These are phyloP conservation scores for Pseudorhombus dupliciocellatus DNA, from an alignment of 2,113 vertebrate species.

Conservation along the genomic window DNA sequence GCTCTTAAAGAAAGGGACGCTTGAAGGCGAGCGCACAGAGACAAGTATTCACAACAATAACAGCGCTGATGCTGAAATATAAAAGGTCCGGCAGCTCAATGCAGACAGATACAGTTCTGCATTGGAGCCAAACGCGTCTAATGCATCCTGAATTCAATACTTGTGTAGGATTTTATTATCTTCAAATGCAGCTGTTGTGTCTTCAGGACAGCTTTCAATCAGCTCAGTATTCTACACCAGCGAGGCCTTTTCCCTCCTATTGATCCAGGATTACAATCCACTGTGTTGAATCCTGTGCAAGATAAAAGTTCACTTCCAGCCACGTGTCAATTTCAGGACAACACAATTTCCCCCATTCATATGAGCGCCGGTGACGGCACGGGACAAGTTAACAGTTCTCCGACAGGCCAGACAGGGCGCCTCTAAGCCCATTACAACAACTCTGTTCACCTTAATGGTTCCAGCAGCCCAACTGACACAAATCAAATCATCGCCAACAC, in stretches of 20 bases:
- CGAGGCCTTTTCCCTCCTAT: conserved; percentile 27
- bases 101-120: conserved; percentile 30
- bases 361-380: conserved; percentile 35
- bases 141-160: conserved; percentile 39
- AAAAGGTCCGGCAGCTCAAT: conserved; percentile 21
- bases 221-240: conserved; percentile 25
- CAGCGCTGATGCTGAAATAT: conserved; percentile 17
- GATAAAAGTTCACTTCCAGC: conserved; percentile 11
- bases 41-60: conserved; percentile 39
- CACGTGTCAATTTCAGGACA: conserved; percentile 23
- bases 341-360: conserved; percentile 53
- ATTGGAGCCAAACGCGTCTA: conserved; percentile 13
- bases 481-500: conserved; percentile 69
- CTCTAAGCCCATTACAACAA: conserved; percentile 73
- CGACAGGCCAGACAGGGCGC: conserved; percentile 56
- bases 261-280: conserved; percentile 21
- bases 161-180: conserved; percentile 32
- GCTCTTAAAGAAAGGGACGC: conserved; percentile 46
- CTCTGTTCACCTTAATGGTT: conserved; percentile 68
- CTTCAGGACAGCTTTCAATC: conserved; percentile 40
- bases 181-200: conserved; percentile 40
- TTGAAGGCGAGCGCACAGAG: conserved; percentile 35
- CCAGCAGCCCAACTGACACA: conserved; percentile 70
- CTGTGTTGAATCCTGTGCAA: conserved; percentile 7
- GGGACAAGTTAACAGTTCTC: conserved; percentile 57